phyloP scores from a whole-genome alignment of 2,113 vertebrate species.

The Microcebus jonahi region DNA sequence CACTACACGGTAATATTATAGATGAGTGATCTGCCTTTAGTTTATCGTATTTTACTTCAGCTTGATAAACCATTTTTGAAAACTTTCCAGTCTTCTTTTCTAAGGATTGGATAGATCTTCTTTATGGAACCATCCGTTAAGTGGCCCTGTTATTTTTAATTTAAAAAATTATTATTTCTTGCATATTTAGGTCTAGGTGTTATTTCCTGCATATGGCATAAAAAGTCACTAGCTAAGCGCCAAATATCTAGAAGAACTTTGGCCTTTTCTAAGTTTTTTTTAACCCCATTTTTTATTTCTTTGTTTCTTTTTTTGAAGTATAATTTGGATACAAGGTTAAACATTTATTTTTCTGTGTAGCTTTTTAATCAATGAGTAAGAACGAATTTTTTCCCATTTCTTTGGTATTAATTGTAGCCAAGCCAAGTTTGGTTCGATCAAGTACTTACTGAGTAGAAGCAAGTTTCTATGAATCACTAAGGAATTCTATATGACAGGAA shows the following conservation, averaged over 20 bases:
- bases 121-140: background rate
- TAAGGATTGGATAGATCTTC: background rate
- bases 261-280: conserved; percentile 25
- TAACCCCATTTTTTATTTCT: background rate
- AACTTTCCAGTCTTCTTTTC: background rate
- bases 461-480: background rate
- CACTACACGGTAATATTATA: background rate
- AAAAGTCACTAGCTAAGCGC: background rate
- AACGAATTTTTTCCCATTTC: background rate
- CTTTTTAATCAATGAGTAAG: background rate
- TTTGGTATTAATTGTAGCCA: background rate
- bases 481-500: background rate
- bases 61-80: conserved; percentile 16
- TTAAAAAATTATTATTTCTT: background rate
- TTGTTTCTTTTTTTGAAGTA: conserved; percentile 29
- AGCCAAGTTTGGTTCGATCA: conserved; percentile 25
- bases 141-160: background rate
- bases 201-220: background rate
- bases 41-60: conserved; percentile 20
- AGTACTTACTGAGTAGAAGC: background rate
- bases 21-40: background rate
- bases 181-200: background rate
- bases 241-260: conserved; percentile 19
- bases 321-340: conserved; percentile 50
- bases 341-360: background rate